Base-by-base conservation (phyloP, 35 echinoderm and acorn worm species). In the Anneissia japonica region DNA sequence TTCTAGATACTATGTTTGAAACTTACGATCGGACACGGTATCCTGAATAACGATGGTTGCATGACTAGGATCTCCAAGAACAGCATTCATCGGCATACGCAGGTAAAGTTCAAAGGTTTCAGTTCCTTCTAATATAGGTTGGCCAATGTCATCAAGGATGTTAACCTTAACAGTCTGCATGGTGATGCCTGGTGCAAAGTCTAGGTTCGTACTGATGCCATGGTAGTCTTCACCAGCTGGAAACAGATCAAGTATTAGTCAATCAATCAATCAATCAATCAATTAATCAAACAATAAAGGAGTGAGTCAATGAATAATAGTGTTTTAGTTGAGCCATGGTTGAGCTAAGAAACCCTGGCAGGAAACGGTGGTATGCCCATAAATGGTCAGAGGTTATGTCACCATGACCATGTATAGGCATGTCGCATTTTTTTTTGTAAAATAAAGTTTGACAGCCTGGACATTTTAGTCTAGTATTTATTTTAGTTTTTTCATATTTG, bases 71-170 rank as follows among this genome's bases (percentile, higher is more conserved):
- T 82, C 80, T 83, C 96, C 92, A 23, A 99, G 88, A 13, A 91
- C 96, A 21, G 90, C 96, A 37, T 91, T 93, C 89, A 99, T 93
- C 34, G 96, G 86, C 96, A 99, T 99, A 64, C 87, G 82, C 14
- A 99, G 92, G n/a, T 94, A 92, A 35, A 99, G 89, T 74, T 93
- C 90, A 82, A 99, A 99, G 35, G 96, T 99, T 74, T 99, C 96
- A 38, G 88, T 81, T 75, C 96, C 96, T 46, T 99, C 96, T 37
- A 99, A 86, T 23, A 82, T 19, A 0, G 96, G 96, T 56, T 99
- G 96, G 78, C 96, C 96, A 3, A 93, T 74, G 77, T 99, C 96
- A 77, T 99, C 96, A 38, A 94, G 84, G 86, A 99, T 94, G 92
- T 91, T 94, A 12, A 99, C 88, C 36, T 89, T 82, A n/a, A 99